These are phyloP conservation scores for Stegastes partitus DNA, from an alignment of 2,113 vertebrate genomes.

Conservation along the genomic window DNA sequence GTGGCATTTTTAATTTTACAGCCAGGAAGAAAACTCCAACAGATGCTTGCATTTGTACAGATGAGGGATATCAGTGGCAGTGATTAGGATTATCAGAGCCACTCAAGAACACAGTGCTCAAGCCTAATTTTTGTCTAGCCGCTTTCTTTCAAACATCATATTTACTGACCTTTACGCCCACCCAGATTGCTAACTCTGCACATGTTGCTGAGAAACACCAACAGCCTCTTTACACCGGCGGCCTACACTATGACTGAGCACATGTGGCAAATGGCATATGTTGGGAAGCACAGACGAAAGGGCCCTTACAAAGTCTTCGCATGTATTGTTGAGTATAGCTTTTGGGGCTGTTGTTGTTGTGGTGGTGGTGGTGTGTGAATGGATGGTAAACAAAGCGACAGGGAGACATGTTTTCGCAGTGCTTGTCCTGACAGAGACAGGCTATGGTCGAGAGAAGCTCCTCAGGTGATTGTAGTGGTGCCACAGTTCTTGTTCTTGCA, in stretches of 20 bases:
- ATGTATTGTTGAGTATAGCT: slow-evolving; percentile 42
- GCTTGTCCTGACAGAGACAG: slow-evolving; percentile 50
- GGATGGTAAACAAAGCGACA: slow-evolving; percentile 65
- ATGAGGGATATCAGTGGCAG: slow-evolving; percentile 7
- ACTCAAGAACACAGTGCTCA: not conserved
- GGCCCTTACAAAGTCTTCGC: slow-evolving; percentile 36
- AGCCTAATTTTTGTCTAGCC: slow-evolving; percentile 28
- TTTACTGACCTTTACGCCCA: slow-evolving; percentile 56
- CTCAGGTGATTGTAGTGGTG: slow-evolving; percentile 66
- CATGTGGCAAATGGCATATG: slow-evolving; percentile 66
- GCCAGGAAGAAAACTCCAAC: not conserved
- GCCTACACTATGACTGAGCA: slow-evolving; percentile 39
- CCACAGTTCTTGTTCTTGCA: slow-evolving; percentile 57
- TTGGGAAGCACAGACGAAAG: slow-evolving; percentile 37
- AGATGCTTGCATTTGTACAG: slow-evolving; percentile 19
- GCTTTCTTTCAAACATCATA: slow-evolving; percentile 37
- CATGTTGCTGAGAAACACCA: slow-evolving; percentile 48
- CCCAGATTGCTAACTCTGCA: slow-evolving; percentile 9
- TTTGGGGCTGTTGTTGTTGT: slow-evolving; percentile 41
- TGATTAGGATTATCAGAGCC: slow-evolving; percentile 13
- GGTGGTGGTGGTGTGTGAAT: slow-evolving; percentile 52
- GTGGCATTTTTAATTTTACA: slow-evolving; percentile 3
- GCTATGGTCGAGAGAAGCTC: slow-evolving; percentile 57
- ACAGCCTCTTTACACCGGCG: slow-evolving; percentile 24
- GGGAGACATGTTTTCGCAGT: slow-evolving; percentile 41